Base-by-base conservation (phyloP, 2,113 vertebrate genomes). In the Python bivittatus region DNA sequence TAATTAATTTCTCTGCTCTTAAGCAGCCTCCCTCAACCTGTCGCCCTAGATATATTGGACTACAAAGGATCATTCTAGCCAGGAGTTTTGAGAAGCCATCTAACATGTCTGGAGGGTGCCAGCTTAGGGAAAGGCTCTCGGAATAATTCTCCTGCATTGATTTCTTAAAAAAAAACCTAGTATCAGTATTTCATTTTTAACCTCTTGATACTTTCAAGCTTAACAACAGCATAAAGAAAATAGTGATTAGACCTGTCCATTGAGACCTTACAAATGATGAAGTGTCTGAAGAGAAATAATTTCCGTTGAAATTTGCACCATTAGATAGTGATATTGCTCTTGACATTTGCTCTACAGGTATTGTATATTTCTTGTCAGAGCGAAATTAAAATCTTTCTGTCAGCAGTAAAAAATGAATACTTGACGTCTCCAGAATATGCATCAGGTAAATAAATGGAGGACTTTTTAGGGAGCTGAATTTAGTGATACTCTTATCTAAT, bases 261-360 rank as follows among this genome's bases (percentile, higher is more conserved):
- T 87, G 87, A 94, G 90, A 61, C 48, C 15, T 87, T 90, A 86
- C 23, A 92, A 95, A 88, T 92, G 57, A 90, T 94, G 52, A 90
- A 94, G 90, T 60, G 83, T 86, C 93, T 94, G 27, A 93, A 92
- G 29, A 83, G 60, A 91, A 96, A 91, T 91, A 93, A 89, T 92
- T 90, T 56, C 89, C 57, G 92, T 86, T 94, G 91, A 94, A 94
- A 90, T 88, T 88, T 84, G 27, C 91, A 57, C 68, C 52, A 33
- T 38, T 64, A 0, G 0, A 44, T 88, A 57, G 27, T 91, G 72
- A 61, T 52, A 95, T 95, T 90, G 60, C 90, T 95, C 91, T 86
- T 94, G 93, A 94, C 84, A 58, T 87, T 96, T 94, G 79, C 86
- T 92, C 42, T 20, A 6, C 2, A 48, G 48, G 48, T 83, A 17